phyloP scores from a whole-genome alignment of 2,797 vertebrate genomes.

The Chelon auratus region DNA sequence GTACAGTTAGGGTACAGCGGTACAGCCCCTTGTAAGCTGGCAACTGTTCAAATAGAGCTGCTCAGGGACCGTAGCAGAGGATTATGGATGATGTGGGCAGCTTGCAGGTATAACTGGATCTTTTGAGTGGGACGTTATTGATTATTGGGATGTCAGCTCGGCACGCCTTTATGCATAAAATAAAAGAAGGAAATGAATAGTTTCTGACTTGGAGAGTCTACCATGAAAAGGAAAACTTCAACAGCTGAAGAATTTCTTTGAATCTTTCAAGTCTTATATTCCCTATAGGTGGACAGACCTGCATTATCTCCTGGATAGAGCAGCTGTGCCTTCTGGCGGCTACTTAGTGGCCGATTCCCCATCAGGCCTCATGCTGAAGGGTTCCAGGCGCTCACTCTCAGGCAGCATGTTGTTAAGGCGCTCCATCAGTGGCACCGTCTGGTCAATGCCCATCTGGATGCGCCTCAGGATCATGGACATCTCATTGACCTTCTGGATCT shows the following conservation, averaged over 20 bases:
- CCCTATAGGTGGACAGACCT: slow-evolving; percentile 28
- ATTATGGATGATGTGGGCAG: slow-evolving; percentile 1
- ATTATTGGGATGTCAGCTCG: slow-evolving; percentile 7
- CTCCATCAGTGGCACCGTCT: slow-evolving; percentile 97
- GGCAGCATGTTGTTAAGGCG: slow-evolving; percentile 95
- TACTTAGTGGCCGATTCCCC: slow-evolving; percentile 80
- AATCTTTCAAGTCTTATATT: not conserved
- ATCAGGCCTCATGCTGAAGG: slow-evolving; percentile 94
- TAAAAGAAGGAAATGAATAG: slow-evolving; percentile 3
- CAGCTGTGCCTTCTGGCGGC: slow-evolving; percentile 20
- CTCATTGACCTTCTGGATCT: slow-evolving; percentile 99
- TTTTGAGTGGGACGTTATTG: not conserved
- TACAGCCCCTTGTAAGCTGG: not conserved
- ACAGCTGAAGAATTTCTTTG: not conserved
- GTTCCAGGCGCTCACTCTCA: slow-evolving; percentile 93
- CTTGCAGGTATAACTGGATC: not conserved
- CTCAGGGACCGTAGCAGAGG: not conserved
- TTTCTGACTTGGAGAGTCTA: slow-evolving; percentile 5
- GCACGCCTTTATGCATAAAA: not conserved
- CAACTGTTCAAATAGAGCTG: not conserved
- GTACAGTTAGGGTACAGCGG: not conserved
- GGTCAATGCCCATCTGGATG: slow-evolving; percentile 99
- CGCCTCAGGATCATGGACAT: slow-evolving; percentile 98
- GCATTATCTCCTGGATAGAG: slow-evolving; percentile 26
- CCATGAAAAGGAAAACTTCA: not conserved